Conservation (phyloP, 2,797 vertebrate genomes). For the Phoebastria nigripes region DNA sequence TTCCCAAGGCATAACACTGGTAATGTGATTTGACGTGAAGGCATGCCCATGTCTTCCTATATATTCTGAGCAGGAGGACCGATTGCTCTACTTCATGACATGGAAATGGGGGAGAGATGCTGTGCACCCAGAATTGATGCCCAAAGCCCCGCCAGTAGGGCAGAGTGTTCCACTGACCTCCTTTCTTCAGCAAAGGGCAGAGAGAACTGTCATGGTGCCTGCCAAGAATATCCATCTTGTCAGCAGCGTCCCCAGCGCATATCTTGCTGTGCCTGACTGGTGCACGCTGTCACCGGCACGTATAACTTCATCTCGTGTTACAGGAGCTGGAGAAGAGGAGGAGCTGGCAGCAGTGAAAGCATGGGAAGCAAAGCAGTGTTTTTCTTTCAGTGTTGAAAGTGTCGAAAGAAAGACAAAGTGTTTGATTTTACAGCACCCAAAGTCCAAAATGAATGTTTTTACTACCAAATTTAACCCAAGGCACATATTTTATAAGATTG, state of each 20-base stretch:
- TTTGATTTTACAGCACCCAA: background rate
- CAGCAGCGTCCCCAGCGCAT: background rate
- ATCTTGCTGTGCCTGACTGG: background rate
- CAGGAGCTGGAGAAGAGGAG: background rate
- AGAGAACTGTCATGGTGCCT: background rate
- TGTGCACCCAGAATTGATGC: background rate
- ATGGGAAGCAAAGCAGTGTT: background rate
- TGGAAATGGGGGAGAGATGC: accelerated
- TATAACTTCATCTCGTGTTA: background rate
- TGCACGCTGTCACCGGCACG: background rate
- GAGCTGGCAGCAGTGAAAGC: background rate
- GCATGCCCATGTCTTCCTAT: background rate
- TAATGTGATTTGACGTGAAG: background rate
- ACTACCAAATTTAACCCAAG: background rate
- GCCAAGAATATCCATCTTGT: slow-evolving; percentile 1
- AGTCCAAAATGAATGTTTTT: background rate
- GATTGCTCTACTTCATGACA: background rate
- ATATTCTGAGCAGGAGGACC: background rate
- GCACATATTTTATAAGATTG: background rate
- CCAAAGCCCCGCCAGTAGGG: background rate
- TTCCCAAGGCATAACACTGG: background rate
- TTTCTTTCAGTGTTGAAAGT: background rate
- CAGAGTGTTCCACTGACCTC: background rate
- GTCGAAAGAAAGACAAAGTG: background rate
- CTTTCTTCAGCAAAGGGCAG: background rate